Evolutionary conservation across 2,113 vertebrate genomes (phyloP).

Genomic region (Chaenogobius annularis): DNA sequence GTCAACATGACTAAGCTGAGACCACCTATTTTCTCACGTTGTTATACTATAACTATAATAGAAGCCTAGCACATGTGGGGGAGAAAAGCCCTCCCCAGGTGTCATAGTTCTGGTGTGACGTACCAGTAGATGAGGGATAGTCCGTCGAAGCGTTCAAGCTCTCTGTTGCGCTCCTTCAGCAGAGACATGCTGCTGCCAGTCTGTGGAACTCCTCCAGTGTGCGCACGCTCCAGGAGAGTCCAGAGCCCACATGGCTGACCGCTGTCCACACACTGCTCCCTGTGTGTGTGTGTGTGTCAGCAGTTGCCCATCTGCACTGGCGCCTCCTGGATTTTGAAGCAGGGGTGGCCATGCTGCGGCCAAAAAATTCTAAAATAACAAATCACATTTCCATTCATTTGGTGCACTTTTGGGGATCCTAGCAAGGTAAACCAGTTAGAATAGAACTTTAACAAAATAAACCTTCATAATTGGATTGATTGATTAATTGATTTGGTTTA

Average conservation of each 20-base stretch:
- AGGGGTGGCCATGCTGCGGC: no score
- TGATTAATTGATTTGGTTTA: no score
- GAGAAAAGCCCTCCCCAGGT: no score
- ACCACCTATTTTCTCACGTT: no score
- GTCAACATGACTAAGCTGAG: background rate
- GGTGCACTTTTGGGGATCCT: no score
- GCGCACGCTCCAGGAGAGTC: background rate
- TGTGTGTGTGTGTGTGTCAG: background rate
- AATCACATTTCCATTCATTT: no score
- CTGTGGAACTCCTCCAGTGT: background rate
- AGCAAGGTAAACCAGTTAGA: no score
- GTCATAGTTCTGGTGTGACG: slow-evolving; percentile 27
- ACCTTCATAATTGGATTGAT: no score
- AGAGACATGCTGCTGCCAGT: slow-evolving; percentile 73
- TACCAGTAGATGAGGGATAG: slow-evolving; percentile 90
- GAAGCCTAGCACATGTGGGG: background rate
- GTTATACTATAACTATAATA: no score
- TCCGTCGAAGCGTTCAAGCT: slow-evolving; percentile 83
- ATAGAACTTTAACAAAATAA: no score
- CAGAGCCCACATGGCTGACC: background rate
- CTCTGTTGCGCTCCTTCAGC: slow-evolving; percentile 73
- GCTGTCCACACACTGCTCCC: background rate
- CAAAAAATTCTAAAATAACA: no score
- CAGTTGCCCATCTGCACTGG: background rate
- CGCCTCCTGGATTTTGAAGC: background rate